Evolutionary conservation across 2,888 invertebrate genomes (phyloP), one percentile per base, ranked within the genome.

Genomic region (Chouioia cunea): DNA sequence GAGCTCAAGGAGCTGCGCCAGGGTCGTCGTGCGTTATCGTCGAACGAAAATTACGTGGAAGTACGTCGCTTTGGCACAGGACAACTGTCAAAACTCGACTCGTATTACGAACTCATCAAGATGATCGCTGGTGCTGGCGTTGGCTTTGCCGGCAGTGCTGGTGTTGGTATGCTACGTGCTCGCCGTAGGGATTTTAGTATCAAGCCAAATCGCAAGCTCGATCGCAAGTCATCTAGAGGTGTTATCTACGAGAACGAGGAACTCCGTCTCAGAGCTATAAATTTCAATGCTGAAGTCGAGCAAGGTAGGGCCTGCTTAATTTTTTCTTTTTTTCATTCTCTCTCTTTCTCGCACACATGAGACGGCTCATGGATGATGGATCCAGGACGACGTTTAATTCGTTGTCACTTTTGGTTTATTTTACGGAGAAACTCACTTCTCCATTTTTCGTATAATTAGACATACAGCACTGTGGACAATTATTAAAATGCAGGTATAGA

Each of bases 221-320:
- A 96, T 88, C 91, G 95, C 82, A 94, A 94, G 87, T 95, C 95
- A 65, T 95, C 95, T 75, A 92, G 96, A 84, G 96, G 96, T 76
- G 96, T 96, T 95, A 92, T 96, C 79, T 96, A 93, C 88, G 96
- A 96, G 88, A 96, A 96, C 89, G 96, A 96, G 83, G 96, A 96
- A 86, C 88, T 96, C 64, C 89, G 96, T 77, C 87, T 96, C 83
- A 91, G 95, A 80, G 96, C 96, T 46, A 95, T 96, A 84, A 94
- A 95, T 82, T 96, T 96, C 82, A 96, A 95, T 85, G 96, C 95
- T 69, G 96, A 96, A 88, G 94, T 96, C 60, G 96, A 96, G 87
- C 90, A 93, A 90, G 95, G 95, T 94, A 46, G 62, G 18, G 8
- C 8, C 12, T 20, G 4, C 27, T 16, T 36, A 10, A 1, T 36